Evolutionary conservation across 2,113 vertebrate species (phyloP).

Genomic region (Hypocryptadius cinnamomeus): DNA sequence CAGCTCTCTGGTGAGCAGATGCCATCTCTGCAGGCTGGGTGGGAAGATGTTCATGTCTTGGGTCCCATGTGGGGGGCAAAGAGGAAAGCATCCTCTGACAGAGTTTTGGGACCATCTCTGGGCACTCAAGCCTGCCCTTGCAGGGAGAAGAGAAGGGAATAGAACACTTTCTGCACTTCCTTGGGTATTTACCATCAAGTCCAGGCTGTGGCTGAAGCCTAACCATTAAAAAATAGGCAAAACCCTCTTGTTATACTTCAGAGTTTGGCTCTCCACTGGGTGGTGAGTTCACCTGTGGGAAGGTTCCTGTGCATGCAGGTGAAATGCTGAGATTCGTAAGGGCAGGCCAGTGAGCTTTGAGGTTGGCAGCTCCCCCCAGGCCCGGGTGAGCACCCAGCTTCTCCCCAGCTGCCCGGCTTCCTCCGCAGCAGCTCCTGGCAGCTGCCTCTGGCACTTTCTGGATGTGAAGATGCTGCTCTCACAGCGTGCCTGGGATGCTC

Average conservation of each 20-base stretch:
- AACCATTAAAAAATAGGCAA: not conserved
- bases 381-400: fast-evolving
- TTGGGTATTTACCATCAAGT: not conserved
- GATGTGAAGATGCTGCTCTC: not conserved
- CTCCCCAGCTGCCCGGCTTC: not conserved
- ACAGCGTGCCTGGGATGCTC: not conserved
- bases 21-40: not conserved
- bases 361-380: not conserved
- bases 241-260: not conserved
- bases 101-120: not conserved
- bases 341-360: not conserved
- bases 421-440: not conserved
- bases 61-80: fast-evolving
- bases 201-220: not conserved
- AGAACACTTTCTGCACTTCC: not conserved
- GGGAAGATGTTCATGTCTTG: fast-evolving
- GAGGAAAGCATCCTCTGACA: not conserved
- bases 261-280: not conserved
- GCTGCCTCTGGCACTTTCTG: not conserved
- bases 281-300: not conserved
- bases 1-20: not conserved
- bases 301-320: not conserved
- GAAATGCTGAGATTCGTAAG: not conserved
- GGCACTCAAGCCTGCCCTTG: not conserved
- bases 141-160: not conserved